Conservation (phyloP, 2,888 invertebrate species). For the Andrena chrysosceles region DNA sequence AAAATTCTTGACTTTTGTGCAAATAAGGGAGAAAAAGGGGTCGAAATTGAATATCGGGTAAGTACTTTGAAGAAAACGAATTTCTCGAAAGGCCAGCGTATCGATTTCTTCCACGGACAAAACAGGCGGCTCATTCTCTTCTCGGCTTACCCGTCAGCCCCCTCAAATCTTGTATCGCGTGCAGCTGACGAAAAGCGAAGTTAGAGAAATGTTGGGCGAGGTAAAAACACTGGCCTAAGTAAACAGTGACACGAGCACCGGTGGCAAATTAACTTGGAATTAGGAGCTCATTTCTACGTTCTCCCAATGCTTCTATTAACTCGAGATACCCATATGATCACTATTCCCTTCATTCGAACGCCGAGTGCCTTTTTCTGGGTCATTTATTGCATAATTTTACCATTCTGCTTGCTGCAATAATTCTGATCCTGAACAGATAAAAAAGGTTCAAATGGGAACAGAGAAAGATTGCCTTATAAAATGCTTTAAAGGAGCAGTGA, state of each 20-base stretch:
- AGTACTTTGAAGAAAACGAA: conserved; percentile 10
- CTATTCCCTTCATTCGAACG: too few relatives aligned
- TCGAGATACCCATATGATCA: too few relatives aligned
- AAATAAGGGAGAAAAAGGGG: neutral
- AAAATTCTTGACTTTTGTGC: neutral
- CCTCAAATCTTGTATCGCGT: conserved; percentile 30
- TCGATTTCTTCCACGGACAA: conserved; percentile 70
- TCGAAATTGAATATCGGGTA: neutral
- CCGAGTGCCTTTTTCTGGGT: too few relatives aligned
- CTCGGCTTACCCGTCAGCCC: conserved; percentile 45
- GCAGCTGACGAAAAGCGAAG: conserved; percentile 9
- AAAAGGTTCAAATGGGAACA: too few relatives aligned
- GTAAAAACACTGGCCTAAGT: conserved; percentile 61
- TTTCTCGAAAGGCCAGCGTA: conserved; percentile 45
- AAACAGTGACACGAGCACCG: conserved; percentile 70
- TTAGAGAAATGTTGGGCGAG: conserved; percentile 23
- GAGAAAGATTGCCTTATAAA: too few relatives aligned
- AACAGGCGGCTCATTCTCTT: conserved; percentile 65
- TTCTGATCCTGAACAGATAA: too few relatives aligned
- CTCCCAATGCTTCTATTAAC: too few relatives aligned
- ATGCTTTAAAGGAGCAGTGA: too few relatives aligned
- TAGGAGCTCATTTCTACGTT: neutral
- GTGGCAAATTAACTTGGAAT: conserved; percentile 25
- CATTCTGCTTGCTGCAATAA: too few relatives aligned
- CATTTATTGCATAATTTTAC: too few relatives aligned